Conservation (phyloP, 2,888 invertebrate species). For the Drosophila subquinaria region DNA sequence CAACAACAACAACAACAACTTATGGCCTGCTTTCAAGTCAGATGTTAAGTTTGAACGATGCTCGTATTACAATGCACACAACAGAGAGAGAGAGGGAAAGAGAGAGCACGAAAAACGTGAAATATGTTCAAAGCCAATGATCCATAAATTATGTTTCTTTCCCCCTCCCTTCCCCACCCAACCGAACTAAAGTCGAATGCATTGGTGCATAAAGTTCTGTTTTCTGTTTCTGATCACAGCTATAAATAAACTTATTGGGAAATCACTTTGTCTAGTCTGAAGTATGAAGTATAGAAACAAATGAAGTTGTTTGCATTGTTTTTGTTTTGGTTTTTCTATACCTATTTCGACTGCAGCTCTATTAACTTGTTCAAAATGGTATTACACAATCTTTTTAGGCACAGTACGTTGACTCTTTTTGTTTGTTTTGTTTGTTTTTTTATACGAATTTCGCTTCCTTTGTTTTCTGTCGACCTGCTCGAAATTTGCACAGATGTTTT, state of each 20-base stretch:
- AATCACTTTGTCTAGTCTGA: constrained; percentile 23
- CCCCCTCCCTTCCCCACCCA: constrained; percentile 1
- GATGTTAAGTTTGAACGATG: constrained; percentile 28
- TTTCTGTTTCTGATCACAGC: constrained; percentile 37
- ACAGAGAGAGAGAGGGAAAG: constrained; percentile 11
- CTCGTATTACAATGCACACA: constrained; percentile 47
- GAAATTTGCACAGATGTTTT: constrained; percentile 61
- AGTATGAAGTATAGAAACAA: constrained; percentile 20
- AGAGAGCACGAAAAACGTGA: constrained; percentile 31
- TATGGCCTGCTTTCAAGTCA: constrained; percentile 12
- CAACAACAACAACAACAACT: constrained; percentile 18
- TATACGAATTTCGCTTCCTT: constrained; percentile 1
- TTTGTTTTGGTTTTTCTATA: constrained; percentile 1
- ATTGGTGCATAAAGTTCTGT: constrained; percentile 47
- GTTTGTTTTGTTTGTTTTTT: constrained; percentile 17
- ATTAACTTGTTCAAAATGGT: constrained; percentile 29
- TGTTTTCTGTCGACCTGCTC: constrained; percentile 16
- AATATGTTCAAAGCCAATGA: constrained; percentile 46
- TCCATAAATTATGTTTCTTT: constrained; percentile 68
- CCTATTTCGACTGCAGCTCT: constrained; percentile 8
- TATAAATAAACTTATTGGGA: constrained; percentile 62
- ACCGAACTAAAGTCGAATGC: constrained; percentile 15
- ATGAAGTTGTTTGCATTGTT: constrained; percentile 40
- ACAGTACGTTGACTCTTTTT: constrained; percentile 60
- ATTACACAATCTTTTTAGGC: constrained; percentile 57